A percentile compares a stretch with the other conserved stretches of the same genome.
Conservation (phyloP, 1,140 invertebrate genomes). For the Bombus superbus region DNA sequence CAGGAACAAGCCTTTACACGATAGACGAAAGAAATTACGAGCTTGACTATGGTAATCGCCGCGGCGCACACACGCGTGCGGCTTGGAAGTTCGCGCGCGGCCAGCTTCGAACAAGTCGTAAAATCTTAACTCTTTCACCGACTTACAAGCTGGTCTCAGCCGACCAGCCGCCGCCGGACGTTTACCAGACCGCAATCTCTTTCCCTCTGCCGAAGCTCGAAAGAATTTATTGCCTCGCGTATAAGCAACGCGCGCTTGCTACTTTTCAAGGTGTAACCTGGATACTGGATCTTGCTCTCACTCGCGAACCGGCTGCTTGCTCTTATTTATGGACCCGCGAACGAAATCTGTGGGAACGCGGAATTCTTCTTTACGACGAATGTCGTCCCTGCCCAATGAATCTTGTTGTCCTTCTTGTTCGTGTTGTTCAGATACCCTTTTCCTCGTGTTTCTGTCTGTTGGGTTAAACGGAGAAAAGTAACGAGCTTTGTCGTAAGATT, state of each 20-base stretch:
- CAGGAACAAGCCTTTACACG: constrained; percentile 5
- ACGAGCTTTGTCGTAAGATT: no score
- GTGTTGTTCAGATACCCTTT: not conserved
- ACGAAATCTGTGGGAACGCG: constrained; percentile 28
- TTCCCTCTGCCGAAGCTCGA: constrained; percentile 29
- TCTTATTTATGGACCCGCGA: constrained; percentile 37
- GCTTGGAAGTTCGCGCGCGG: constrained; percentile 25
- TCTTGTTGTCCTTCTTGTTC: not conserved
- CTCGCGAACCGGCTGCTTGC: not conserved
- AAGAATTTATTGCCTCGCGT: constrained; percentile 55
- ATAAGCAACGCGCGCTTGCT: constrained; percentile 26
- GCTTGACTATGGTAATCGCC: constrained; percentile 24
- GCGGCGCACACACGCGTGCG: constrained; percentile 16
- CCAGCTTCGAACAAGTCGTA: constrained; percentile 23
- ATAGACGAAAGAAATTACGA: constrained; percentile 39
- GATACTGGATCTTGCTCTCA: constrained; percentile 9
- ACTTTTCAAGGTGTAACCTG: constrained; percentile 26
- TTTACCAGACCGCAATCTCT: no score
- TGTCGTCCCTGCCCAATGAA: no score
- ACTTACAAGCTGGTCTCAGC: constrained; percentile 8
- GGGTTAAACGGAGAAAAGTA: no score
- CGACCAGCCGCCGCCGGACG: constrained; percentile 23
- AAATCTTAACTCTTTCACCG: constrained; percentile 57
- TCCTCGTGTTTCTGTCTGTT: not conserved
- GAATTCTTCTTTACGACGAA: not conserved